Evolutionary conservation across 2,888 invertebrate species (phyloP).

Genomic region (Junonia oenone): DNA sequence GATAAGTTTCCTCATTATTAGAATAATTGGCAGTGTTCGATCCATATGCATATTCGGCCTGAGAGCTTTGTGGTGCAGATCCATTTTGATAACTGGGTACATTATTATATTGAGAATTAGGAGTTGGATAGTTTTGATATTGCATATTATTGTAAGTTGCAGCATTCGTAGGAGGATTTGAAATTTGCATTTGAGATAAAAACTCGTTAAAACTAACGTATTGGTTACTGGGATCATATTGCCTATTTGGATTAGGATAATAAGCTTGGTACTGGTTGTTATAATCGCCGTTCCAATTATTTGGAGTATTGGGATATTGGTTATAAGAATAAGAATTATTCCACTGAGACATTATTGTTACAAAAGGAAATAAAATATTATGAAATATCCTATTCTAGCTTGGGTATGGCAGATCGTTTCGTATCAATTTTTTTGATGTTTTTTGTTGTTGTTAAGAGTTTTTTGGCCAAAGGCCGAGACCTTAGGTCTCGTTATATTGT

Average conservation of each 20-base stretch:
- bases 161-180: constrained; percentile 40
- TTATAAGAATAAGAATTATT: constrained; percentile 65
- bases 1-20: constrained; percentile 43
- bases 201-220: constrained; percentile 72
- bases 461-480: constrained; percentile 71
- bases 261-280: constrained; percentile 59
- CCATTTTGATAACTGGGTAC: constrained; percentile 47
- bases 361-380: constrained; percentile 39
- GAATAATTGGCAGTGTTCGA: constrained; percentile 40
- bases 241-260: constrained; percentile 45
- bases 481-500: constrained; percentile 44
- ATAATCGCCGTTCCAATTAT: constrained; percentile 55
- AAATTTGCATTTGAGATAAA: constrained; percentile 60
- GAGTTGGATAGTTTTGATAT: constrained; percentile 50
- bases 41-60: constrained; percentile 46
- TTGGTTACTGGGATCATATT: constrained; percentile 51
- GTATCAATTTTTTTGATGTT: constrained; percentile 32
- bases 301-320: constrained; percentile 50
- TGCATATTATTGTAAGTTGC: constrained; percentile 49
- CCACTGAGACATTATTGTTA: constrained; percentile 68
- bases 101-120: constrained; percentile 44
- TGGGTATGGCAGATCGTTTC: constrained; percentile 29
- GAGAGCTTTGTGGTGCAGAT: constrained; percentile 50
- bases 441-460: constrained; percentile 26
- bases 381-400: constrained; percentile 38